Conservation (phyloP, 2,888 invertebrate species). For the Hyles lineata region DNA sequence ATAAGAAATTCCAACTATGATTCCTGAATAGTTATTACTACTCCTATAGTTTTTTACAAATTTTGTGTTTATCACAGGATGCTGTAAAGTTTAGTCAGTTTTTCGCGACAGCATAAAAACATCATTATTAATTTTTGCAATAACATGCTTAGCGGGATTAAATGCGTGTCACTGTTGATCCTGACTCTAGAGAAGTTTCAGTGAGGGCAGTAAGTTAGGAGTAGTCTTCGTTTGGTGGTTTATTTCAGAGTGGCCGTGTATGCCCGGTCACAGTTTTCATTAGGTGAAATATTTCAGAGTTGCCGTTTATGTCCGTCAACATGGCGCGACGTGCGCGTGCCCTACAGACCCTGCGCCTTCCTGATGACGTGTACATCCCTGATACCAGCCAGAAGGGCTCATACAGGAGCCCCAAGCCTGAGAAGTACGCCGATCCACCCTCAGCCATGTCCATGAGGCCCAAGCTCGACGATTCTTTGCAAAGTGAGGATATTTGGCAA, state of each 20-base stretch:
- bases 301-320: constrained; percentile 80
- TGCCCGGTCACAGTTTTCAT: constrained; percentile 59
- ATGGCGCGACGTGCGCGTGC: constrained; percentile 72
- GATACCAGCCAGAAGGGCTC: constrained; percentile 70
- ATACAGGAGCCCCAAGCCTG: constrained; percentile 62
- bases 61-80: too few relatives aligned
- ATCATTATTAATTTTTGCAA: too few relatives aligned
- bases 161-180: too few relatives aligned
- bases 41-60: too few relatives aligned
- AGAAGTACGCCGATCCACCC: constrained; percentile 69
- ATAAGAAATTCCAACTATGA: too few relatives aligned
- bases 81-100: too few relatives aligned
- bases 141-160: too few relatives aligned
- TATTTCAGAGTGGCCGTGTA: constrained; percentile 72
- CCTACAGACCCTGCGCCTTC: constrained; percentile 72
- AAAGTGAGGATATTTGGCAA: constrained; percentile 52
- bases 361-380: constrained; percentile 73
- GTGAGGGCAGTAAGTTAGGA: not conserved
- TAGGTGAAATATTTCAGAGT: constrained; percentile 55
- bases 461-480: constrained; percentile 63
- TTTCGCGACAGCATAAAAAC: too few relatives aligned
- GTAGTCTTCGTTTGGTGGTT: not conserved
- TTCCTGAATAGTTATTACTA: too few relatives aligned
- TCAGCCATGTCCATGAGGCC: constrained; percentile 67
- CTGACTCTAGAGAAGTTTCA: not conserved